Evolutionary conservation across 1,140 invertebrate genomes (phyloP).

Genomic region (Geopemphigus sp.): DNA sequence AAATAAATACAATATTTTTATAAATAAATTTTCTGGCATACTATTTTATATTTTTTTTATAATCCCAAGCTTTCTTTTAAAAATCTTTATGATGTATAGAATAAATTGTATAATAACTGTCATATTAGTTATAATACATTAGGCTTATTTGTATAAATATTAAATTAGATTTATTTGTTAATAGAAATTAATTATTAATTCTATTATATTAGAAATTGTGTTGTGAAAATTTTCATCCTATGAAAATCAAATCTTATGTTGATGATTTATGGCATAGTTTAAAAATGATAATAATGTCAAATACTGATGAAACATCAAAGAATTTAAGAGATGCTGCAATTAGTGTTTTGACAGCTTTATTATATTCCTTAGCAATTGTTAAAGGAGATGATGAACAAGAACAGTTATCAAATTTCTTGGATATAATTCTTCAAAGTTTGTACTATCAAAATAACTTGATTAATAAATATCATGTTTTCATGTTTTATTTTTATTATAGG

Average conservation of each 20-base stretch:
- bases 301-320: slow-evolving; percentile 1
- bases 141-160: not conserved
- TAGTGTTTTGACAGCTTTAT: slow-evolving; percentile 37
- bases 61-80: not conserved
- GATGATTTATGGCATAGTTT: slow-evolving; percentile 48
- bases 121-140: too few species aligned
- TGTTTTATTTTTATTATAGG: not conserved
- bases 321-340: slow-evolving; percentile 25
- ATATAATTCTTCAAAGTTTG: slow-evolving; percentile 38
- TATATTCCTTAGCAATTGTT: slow-evolving; percentile 23
- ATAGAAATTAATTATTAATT: too few species aligned
- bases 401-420: slow-evolving; percentile 42
- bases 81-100: not conserved
- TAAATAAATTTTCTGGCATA: too few species aligned
- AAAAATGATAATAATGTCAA: slow-evolving; percentile 43
- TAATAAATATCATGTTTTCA: not conserved
- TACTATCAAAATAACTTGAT: not conserved
- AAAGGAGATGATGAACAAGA: slow-evolving; percentile 36
- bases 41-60: too few species aligned
- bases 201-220: slow-evolving; percentile 37
- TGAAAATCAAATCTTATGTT: slow-evolving; percentile 25
- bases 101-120: too few species aligned
- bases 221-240: slow-evolving; percentile 42
- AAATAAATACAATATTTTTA: slow-evolving; percentile 53
- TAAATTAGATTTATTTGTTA: not conserved